phyloP scores from a whole-genome alignment of 53 echinoderm and acorn worm species.

The Luidia sarsii region DNA sequence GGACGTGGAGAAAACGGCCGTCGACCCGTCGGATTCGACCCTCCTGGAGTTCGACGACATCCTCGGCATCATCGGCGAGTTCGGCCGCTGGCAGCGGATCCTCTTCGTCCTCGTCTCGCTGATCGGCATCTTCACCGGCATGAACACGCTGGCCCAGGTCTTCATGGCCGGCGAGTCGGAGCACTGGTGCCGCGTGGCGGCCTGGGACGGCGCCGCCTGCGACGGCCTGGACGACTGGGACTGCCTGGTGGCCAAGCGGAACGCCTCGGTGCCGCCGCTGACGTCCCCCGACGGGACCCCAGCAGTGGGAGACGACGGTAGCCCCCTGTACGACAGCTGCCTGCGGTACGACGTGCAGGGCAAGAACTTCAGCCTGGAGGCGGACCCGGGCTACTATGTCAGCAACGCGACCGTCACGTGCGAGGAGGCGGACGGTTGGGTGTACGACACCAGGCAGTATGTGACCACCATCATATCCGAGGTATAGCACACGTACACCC shows the following conservation, averaged over 20 bases:
- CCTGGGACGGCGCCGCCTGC: slow-evolving; percentile 74
- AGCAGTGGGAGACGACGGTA: neutral
- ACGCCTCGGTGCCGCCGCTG: slow-evolving; percentile 66
- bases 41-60: slow-evolving; percentile 63
- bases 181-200: slow-evolving; percentile 70
- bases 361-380: slow-evolving; percentile 23
- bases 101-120: slow-evolving; percentile 80
- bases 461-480: slow-evolving; percentile 67
- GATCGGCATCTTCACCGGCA: slow-evolving; percentile 64
- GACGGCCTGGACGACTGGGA: slow-evolving; percentile 52
- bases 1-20: neutral
- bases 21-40: neutral
- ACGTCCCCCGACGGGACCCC: neutral
- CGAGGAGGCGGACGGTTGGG: slow-evolving; percentile 65
- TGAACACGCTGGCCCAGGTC: slow-evolving; percentile 80
- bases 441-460: slow-evolving; percentile 67
- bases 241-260: slow-evolving; percentile 73
- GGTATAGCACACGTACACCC: too few relatives aligned
- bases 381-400: slow-evolving; percentile 22
- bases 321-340: neutral
- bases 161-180: slow-evolving; percentile 75
- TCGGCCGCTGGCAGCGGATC: slow-evolving; percentile 79
- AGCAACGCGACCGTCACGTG: slow-evolving; percentile 34
- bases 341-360: slow-evolving; percentile 32
- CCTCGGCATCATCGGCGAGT: slow-evolving; percentile 52